Evolutionary conservation across 2,113 vertebrate genomes (phyloP).

Genomic region (Phalacrocorax carbo): DNA sequence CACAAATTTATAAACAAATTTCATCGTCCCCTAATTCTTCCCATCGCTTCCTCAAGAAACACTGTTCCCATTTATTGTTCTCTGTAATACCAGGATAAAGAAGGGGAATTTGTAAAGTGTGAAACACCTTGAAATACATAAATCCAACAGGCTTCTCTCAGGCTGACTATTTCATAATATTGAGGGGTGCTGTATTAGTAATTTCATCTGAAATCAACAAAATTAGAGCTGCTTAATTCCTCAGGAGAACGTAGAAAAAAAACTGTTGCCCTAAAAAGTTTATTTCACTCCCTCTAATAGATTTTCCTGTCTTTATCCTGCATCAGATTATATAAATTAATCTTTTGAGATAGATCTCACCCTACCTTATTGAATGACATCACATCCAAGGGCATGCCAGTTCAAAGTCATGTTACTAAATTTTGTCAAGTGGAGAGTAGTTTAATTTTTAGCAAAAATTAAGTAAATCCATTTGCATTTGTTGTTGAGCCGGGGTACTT

Average conservation of each 20-base stretch:
- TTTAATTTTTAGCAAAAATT: background rate
- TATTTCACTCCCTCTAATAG: background rate
- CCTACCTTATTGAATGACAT: background rate
- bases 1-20: background rate
- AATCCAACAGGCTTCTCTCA: background rate
- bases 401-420: background rate
- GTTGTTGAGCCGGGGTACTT: background rate
- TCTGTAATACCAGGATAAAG: background rate
- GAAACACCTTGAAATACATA: background rate
- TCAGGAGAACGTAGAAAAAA: background rate
- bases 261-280: background rate
- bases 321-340: background rate
- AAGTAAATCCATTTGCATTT: background rate
- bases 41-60: background rate
- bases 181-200: background rate
- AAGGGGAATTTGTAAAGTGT: background rate
- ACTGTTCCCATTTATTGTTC: background rate
- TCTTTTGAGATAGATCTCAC: background rate
- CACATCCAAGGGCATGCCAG: background rate
- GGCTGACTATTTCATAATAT: background rate
- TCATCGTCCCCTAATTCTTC: background rate
- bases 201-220: background rate
- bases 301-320: background rate
- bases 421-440: background rate
- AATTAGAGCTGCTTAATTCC: background rate